phyloP scores from a whole-genome alignment of 2,888 invertebrate species.

The Drosophila kambysellisi region DNA sequence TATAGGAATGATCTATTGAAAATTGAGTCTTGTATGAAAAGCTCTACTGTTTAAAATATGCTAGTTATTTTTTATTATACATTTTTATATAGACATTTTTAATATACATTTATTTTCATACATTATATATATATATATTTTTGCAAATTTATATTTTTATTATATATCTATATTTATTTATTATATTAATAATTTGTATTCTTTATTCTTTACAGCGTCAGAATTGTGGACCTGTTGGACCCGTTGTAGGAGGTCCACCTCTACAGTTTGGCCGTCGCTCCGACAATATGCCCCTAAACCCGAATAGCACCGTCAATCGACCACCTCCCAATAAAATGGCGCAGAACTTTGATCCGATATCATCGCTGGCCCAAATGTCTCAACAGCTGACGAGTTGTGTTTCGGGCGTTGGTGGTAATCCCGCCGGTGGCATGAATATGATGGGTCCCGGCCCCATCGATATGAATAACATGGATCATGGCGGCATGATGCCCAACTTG shows the following conservation, averaged over 20 bases:
- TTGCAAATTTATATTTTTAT: neutral
- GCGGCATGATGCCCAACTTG: slow-evolving; percentile 69
- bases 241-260: slow-evolving; percentile 30
- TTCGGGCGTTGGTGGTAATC: slow-evolving; percentile 80
- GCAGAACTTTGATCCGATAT: slow-evolving; percentile 94
- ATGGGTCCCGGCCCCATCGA: slow-evolving; percentile 66
- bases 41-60: neutral
- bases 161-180: neutral
- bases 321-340: slow-evolving; percentile 87
- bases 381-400: slow-evolving; percentile 94
- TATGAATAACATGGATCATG: slow-evolving; percentile 73
- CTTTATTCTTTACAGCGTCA: slow-evolving; percentile 55
- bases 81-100: neutral
- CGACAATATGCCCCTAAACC: slow-evolving; percentile 89
- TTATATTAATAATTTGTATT: neutral
- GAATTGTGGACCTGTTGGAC: slow-evolving; percentile 59
- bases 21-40: neutral
- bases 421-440: slow-evolving; percentile 70
- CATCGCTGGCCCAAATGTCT: slow-evolving; percentile 97
- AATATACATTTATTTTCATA: neutral
- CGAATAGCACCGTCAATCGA: slow-evolving; percentile 87
- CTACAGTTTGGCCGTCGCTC: slow-evolving; percentile 85
- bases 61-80: neutral
- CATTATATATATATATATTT: neutral
- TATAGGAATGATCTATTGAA: neutral